Evolutionary conservation across 64 coral and sea anemone genomes (phyloP), one percentile per base, ranked within the genome.

Genomic region (Dendrophyllia cribrosa): DNA sequence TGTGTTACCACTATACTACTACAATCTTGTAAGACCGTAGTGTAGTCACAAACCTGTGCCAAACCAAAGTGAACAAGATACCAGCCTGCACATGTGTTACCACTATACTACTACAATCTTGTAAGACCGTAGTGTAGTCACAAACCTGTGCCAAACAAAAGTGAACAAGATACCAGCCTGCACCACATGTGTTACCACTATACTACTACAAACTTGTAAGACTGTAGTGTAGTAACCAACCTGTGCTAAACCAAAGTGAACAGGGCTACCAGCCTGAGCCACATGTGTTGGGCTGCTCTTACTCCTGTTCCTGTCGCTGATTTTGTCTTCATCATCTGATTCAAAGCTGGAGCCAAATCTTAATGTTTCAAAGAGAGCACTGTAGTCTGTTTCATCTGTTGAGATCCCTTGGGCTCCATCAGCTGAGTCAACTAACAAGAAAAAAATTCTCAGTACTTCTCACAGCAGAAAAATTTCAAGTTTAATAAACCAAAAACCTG

Each of bases 371-470:
- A 99, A 99, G 16, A 99, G 83, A 19, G 88, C 77, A 86, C 97
- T 99, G 88, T 99, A 99, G 72, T 99, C 97, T 1, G 90, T 99
- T 66, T 99, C 97, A 44, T 99, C 97, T 88, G 90, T 19, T 49
- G 64, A 61, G 23, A 48, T 23, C 3, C 85, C 66, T 46, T 86
- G 91, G 16, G 22, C 20, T 76, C 91, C 74, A 55, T 93, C 81
- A 1, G 59, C 72, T 84, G 80, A 21, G 0, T 84, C 80, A 22
- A 20, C 80, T 84, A 51, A 13, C 8, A 17, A 21, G 22, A 55
- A 19, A 73, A 15, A 13, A 73, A 47, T 73, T 10, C n/a, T 70
- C 22, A 10, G 2, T 34, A 34, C 2, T 34, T 34, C 34, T 34
- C 34, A 34, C 34, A 34, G 34, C 34, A 34, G 34, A 34, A 34